A percentile compares a stretch with the other conserved stretches of the same genome.
phyloP scores from a whole-genome alignment of 2,888 invertebrate species.

The Hirtodrosophila trivittata region DNA sequence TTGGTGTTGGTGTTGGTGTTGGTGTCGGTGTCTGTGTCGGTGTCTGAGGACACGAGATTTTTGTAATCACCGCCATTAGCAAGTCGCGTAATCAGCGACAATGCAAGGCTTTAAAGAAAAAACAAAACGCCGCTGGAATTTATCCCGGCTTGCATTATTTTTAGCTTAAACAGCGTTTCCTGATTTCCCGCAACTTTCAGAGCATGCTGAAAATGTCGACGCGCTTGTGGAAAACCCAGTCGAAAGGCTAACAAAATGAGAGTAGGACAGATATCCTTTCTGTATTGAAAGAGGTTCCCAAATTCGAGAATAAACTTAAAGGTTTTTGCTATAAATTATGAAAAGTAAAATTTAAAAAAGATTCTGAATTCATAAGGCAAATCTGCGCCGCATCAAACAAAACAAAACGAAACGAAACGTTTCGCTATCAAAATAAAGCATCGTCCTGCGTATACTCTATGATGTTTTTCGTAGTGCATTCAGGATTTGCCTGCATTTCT shows the following conservation, averaged over 20 bases:
- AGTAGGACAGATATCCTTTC: too few species aligned
- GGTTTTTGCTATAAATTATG: too few species aligned
- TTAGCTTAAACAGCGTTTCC: slow-evolving; percentile 10
- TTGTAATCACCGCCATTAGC: slow-evolving; percentile 77
- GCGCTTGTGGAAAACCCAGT: not conserved
- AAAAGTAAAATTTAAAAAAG: too few species aligned
- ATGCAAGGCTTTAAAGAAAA: slow-evolving; percentile 57
- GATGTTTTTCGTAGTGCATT: slow-evolving; percentile 14
- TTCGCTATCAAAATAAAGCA: too few species aligned
- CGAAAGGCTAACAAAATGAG: too few species aligned
- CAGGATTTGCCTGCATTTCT: not conserved
- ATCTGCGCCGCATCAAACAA: too few species aligned
- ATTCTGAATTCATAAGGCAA: too few species aligned
- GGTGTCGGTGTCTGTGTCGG: not conserved
- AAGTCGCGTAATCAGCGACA: slow-evolving; percentile 73
- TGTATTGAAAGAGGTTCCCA: too few species aligned
- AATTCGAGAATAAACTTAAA: too few species aligned
- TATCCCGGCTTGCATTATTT: slow-evolving; percentile 18
- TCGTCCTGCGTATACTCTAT: not conserved
- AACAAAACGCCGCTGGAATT: slow-evolving; percentile 27
- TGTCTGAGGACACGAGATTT: slow-evolving; percentile 41
- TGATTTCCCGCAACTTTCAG: not conserved
- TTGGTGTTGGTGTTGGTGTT: not conserved
- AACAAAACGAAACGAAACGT: too few species aligned
- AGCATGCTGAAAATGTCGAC: not conserved